These are phyloP conservation scores for Amaurobius ferox DNA, from an alignment of 2,888 invertebrate species.

Conservation along the genomic window DNA sequence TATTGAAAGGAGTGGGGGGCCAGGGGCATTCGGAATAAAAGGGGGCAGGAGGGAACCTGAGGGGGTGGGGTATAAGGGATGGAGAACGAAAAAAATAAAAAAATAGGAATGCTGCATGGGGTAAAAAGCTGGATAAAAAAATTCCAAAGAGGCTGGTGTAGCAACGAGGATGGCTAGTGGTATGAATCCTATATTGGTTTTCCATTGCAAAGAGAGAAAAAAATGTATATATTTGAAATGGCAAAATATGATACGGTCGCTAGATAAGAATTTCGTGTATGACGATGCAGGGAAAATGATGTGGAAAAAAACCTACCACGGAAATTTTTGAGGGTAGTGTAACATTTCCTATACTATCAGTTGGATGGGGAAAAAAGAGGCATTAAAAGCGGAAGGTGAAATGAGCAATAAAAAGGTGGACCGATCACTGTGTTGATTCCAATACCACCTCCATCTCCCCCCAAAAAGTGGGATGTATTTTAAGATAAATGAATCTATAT, in stretches of 20 bases:
- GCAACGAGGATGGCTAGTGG: slow-evolving; percentile 61
- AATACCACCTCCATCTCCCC: no score
- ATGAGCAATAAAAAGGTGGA: no score
- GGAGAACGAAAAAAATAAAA: slow-evolving; percentile 23
- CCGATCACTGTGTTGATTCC: no score
- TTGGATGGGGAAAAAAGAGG: no score
- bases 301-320: slow-evolving; percentile 31
- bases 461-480: no score
- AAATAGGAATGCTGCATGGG: slow-evolving; percentile 42
- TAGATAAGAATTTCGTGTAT: slow-evolving; percentile 64
- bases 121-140: slow-evolving; percentile 51
- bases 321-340: slow-evolving; percentile 29
- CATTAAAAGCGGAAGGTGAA: no score
- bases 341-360: slow-evolving; percentile 17
- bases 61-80: slow-evolving; percentile 22
- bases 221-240: slow-evolving; percentile 69
- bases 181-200: slow-evolving; percentile 72
- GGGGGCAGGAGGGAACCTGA: slow-evolving; percentile 27
- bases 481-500: no score
- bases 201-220: slow-evolving; percentile 63
- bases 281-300: slow-evolving; percentile 31
- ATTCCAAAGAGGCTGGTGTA: slow-evolving; percentile 31
- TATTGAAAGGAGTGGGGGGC: slow-evolving; percentile 62
- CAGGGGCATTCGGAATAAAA: slow-evolving; percentile 63
- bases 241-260: slow-evolving; percentile 71